Evolutionary conservation across 92 coral and sea anemone species (phyloP), one percentile per base, ranked within the genome.

Genomic region (Montipora capitata): DNA sequence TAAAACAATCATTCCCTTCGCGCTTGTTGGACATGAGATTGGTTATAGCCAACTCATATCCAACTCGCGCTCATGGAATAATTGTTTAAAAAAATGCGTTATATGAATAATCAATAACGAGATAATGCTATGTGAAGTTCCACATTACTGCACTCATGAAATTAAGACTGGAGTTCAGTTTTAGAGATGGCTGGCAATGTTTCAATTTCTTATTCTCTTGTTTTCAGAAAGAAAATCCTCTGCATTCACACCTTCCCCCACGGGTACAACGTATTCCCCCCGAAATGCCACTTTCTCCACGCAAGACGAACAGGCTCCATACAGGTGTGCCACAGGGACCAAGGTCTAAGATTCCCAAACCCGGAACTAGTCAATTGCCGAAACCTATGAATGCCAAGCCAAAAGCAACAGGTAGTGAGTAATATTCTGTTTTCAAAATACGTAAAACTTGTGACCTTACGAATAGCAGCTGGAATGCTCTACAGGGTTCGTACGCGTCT

Each of bases 171-270:
- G 35, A 27, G 35, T 27, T 27, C 35, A 27, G 35, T 27, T 27
- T 27, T 27, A 27, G 35, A 27, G 35, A 27, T 27, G 35, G 52
- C 10, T 17, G 8, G 13, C 39, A 5, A 63, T 5, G 17, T 17
- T 17, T 14, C 15, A 56, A 59, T 4, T 18, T 63, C 68, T 16
- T 5, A 4, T 61, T 61, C 49, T 35, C 48, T 17, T 59, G 4
- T 64, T 39, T 11, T 16, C 77, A 95, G 98, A 95, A 90, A 64
- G 98, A 93, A 64, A 95, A 95, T 62, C 94, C 98, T 2, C 62
- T 65, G 7, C 76, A 83, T 4, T 40, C 90, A 3, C 83, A 79
- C 42, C 79, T 85, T 3, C 93, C 90, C 40, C 80, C 93, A 44
- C 77, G 85, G 16, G 51, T 59, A 16, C 82, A 81, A 49, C 40